Base-by-base conservation (phyloP, 2,797 vertebrate species). In the Lutjanus campechanus region DNA sequence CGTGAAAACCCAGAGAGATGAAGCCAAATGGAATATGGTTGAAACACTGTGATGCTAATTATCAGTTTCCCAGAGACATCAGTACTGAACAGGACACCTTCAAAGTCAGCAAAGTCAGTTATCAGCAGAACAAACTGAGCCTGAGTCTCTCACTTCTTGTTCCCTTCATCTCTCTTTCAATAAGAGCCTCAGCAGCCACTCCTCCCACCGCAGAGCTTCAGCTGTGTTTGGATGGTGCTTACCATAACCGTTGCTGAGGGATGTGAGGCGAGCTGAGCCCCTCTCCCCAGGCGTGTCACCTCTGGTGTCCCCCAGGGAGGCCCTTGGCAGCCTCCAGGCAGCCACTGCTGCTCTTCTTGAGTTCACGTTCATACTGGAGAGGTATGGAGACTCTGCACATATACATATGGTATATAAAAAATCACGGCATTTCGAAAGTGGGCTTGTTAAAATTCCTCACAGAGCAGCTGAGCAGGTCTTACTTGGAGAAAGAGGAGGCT, bases 341-440 rank as follows among this genome's bases (percentile, higher is more conserved):
- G 95, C 83, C 76, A 95, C 91, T 0, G 94, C 87, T 70, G 89
- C 61, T 91, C 94, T 96, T 77, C 89, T 96, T 1, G 96, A 90
- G 73, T 95, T 95, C 79, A 96, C 50, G 43, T 93, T 95, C 75
- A 95, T 84, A 80, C 95, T 97, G 25, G 94, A 95, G 83, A 95
- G 91, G 89, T 98, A 99, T 0, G 97, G 97, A 73, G 97, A 99
- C 88, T 93, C 98, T 99, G 11, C 53, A 75, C 7, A 72, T 0
- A 58, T 2, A 59, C 44, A 62, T 7, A 59, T 13, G 7, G 13
- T 8, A 29, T 11, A 60, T 54, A 49, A 82, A 69, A 11, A 72
- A 75, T 55, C 17, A 40, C 0, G 2, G 1, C 11, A 41, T 54
- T 29, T 59, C 29, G 11, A 54, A 44, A 36, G 11, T 4, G 3